Percentiles rank a stretch among this genome's conserved stretches.
These are phyloP conservation scores for Holocentrus rufus DNA, from an alignment of 2,797 vertebrate species.

Conservation along the genomic window DNA sequence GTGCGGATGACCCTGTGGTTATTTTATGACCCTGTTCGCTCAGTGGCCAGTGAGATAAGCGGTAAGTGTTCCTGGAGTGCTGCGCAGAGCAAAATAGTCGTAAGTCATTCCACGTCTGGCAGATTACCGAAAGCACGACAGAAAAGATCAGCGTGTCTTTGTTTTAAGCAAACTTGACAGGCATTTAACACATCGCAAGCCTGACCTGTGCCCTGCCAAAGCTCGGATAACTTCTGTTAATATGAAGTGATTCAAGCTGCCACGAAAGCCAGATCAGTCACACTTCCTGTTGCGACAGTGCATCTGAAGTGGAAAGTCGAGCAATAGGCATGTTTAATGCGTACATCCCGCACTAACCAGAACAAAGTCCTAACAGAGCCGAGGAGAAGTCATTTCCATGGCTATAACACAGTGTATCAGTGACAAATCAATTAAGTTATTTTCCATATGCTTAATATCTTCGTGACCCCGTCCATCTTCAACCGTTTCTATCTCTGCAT, in stretches of 20 bases:
- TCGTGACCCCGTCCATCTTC: neutral
- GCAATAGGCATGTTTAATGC: too few relatives aligned
- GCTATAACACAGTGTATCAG: neutral
- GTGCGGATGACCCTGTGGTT: constrained; percentile 39
- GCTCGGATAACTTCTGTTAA: too few relatives aligned
- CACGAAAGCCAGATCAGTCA: too few relatives aligned
- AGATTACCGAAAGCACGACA: constrained; percentile 39
- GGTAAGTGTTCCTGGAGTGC: constrained; percentile 32
- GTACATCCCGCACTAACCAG: too few relatives aligned
- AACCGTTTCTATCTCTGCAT: too few relatives aligned
- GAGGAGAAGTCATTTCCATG: constrained; percentile 30
- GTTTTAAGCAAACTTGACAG: constrained; percentile 49
- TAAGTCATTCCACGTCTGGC: constrained; percentile 68
- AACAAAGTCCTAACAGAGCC: constrained; percentile 32
- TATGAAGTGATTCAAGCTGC: too few relatives aligned
- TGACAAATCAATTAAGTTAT: neutral
- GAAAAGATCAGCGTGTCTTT: constrained; percentile 58
- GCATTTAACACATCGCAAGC: too few relatives aligned
- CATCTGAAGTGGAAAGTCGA: too few relatives aligned
- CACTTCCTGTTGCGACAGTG: too few relatives aligned
- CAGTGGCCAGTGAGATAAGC: constrained; percentile 60
- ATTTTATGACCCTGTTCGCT: constrained; percentile 57
- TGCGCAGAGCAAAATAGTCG: constrained; percentile 28
- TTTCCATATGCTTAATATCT: neutral
- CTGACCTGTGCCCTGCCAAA: too few relatives aligned